Conservation (phyloP, 2,797 vertebrate species). For the Scleropages formosus region DNA sequence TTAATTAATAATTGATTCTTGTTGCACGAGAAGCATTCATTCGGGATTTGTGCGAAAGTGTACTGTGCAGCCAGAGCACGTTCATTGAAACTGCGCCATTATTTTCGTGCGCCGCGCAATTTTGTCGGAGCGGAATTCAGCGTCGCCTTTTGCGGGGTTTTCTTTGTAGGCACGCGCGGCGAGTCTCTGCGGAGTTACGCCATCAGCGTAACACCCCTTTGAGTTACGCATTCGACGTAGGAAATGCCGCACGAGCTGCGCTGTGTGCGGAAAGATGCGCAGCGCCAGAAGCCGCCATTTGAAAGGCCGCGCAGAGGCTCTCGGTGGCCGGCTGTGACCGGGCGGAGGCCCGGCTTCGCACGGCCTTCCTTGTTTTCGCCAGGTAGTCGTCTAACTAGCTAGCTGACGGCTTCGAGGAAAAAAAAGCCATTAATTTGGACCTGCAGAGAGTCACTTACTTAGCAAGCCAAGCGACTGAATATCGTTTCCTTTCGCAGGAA, state of each 20-base stretch:
- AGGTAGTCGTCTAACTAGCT: not conserved
- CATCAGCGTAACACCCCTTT: slow-evolving; percentile 50
- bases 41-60: not conserved
- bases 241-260: slow-evolving; percentile 60
- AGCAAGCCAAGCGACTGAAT: no score
- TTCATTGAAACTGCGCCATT: slow-evolving; percentile 39
- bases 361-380: no score
- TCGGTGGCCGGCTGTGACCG: not conserved
- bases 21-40: not conserved
- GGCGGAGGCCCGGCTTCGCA: no score
- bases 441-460: no score
- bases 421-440: no score
- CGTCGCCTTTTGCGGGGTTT: slow-evolving; percentile 63
- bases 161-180: slow-evolving; percentile 66
- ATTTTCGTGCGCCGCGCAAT: slow-evolving; percentile 41
- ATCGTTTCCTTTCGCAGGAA: no score
- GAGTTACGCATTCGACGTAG: slow-evolving; percentile 59
- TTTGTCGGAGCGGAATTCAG: slow-evolving; percentile 38
- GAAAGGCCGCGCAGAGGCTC: not conserved
- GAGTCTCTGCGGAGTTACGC: slow-evolving; percentile 61
- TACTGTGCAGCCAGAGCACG: not conserved
- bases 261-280: slow-evolving; percentile 36
- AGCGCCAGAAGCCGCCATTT: slow-evolving; percentile 27
- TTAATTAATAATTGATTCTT: slow-evolving; percentile 2
- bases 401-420: not conserved